Conservation (phyloP, 2,797 vertebrate species). For the Phoxinus dragarum region DNA sequence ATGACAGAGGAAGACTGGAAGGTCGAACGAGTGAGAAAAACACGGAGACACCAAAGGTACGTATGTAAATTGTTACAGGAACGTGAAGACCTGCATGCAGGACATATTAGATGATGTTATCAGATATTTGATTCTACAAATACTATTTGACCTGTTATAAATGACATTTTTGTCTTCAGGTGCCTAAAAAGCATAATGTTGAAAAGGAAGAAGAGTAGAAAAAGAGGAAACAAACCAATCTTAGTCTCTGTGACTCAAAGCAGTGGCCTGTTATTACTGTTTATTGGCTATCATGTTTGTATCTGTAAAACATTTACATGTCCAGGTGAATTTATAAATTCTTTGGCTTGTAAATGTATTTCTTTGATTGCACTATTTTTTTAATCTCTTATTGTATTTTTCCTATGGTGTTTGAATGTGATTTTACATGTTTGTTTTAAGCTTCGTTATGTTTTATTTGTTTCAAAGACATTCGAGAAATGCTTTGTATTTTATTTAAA, state of each 20-base stretch:
- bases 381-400: neutral
- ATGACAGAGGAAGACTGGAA: conserved; percentile 72
- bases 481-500: conserved; percentile 43
- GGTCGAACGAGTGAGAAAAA: conserved; percentile 70
- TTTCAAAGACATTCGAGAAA: conserved; percentile 4
- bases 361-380: conserved; percentile 49
- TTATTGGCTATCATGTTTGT: conserved; percentile 54
- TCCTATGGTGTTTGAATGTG: neutral
- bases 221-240: conserved; percentile 58
- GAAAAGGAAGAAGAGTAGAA: conserved; percentile 77
- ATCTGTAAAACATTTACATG: neutral
- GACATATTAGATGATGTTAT: neutral
- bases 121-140: neutral
- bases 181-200: conserved; percentile 80
- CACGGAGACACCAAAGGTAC: conserved; percentile 72
- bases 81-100: neutral
- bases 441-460: conserved; percentile 21
- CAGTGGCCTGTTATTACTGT: conserved; percentile 71
- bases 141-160: neutral
- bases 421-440: conserved; percentile 49
- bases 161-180: conserved; percentile 62
- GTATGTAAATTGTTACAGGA: neutral
- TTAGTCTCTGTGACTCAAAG: conserved; percentile 26
- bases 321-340: neutral
- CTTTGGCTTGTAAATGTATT: conserved; percentile 36